Conservation (phyloP, 1,140 invertebrate species). For the Calycopis cecrops region DNA sequence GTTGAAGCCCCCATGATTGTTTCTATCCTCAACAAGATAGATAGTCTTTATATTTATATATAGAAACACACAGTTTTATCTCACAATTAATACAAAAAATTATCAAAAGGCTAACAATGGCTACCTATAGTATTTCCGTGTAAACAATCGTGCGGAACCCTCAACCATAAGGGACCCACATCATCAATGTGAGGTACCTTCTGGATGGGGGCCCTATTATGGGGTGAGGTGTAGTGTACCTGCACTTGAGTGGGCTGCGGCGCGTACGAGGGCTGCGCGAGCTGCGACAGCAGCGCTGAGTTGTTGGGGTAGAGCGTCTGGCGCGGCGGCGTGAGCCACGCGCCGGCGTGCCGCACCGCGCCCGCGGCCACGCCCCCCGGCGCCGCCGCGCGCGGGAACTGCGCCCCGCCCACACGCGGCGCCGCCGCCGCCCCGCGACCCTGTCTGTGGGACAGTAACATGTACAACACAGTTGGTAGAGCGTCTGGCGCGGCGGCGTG, state of each 20-base stretch:
- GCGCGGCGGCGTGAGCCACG: slow-evolving; percentile 40
- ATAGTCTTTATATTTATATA: too few species aligned
- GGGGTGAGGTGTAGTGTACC: not conserved
- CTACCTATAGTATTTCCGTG: too few species aligned
- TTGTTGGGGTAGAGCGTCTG: slow-evolving; percentile 47
- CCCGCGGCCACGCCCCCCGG: slow-evolving; percentile 13
- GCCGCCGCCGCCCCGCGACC: slow-evolving; percentile 22
- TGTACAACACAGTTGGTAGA: slow-evolving; percentile 36
- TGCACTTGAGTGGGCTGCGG: slow-evolving; percentile 78
- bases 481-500: slow-evolving; percentile 35
- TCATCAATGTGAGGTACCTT: too few species aligned
- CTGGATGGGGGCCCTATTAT: too few species aligned
- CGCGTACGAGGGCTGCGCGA: slow-evolving; percentile 65
- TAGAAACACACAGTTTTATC: too few species aligned
- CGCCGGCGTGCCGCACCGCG: slow-evolving; percentile 15
- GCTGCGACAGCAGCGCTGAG: slow-evolving; percentile 56
- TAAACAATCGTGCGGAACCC: too few species aligned
- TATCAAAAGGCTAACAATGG: too few species aligned
- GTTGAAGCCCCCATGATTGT: too few species aligned
- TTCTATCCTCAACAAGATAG: too few species aligned
- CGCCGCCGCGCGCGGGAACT: slow-evolving; percentile 36
- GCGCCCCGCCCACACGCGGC: slow-evolving; percentile 21
- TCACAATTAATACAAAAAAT: too few species aligned
- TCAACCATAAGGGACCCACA: too few species aligned
- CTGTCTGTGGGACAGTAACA: slow-evolving; percentile 22